A percentile compares a stretch with the other conserved stretches of the same genome.
phyloP scores from a whole-genome alignment of 2,797 vertebrate species.

The Myotis myotis region DNA sequence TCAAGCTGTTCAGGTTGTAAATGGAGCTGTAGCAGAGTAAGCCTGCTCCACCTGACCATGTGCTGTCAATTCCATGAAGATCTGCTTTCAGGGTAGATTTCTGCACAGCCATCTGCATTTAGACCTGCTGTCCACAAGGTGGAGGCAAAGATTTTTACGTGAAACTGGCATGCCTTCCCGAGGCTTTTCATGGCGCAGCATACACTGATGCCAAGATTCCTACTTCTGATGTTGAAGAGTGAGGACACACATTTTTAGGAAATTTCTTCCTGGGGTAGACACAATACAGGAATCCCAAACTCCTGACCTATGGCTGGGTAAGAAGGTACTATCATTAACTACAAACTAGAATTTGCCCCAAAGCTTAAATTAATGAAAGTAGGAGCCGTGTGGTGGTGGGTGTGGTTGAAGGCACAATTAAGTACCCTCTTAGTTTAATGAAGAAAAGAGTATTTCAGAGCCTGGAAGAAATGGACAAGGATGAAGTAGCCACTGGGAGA shows the following conservation, averaged over 20 bases:
- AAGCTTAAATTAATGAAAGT: neutral
- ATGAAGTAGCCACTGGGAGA: neutral
- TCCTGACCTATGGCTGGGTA: neutral
- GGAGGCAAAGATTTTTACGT: slow-evolving; percentile 55
- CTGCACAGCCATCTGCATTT: neutral
- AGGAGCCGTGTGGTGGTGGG: neutral
- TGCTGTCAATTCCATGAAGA: neutral
- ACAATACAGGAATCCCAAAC: neutral
- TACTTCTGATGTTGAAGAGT: neutral
- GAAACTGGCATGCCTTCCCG: neutral
- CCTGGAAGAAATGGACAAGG: neutral
- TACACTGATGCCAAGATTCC: rapidly evolving
- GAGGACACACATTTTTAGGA: neutral
- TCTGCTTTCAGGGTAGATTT: neutral
- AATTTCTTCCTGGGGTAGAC: neutral
- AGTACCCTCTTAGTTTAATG: neutral
- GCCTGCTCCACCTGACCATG: neutral
- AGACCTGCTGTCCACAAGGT: slow-evolving; percentile 39
- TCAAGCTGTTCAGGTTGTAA: neutral
- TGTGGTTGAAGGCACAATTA: neutral
- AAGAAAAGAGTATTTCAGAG: neutral
- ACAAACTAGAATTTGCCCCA: neutral
- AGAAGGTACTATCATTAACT: neutral
- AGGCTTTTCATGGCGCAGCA: neutral
- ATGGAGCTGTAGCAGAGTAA: neutral